Base-by-base conservation (phyloP, 2,113 vertebrate species). In the Micronycteris hirsuta region DNA sequence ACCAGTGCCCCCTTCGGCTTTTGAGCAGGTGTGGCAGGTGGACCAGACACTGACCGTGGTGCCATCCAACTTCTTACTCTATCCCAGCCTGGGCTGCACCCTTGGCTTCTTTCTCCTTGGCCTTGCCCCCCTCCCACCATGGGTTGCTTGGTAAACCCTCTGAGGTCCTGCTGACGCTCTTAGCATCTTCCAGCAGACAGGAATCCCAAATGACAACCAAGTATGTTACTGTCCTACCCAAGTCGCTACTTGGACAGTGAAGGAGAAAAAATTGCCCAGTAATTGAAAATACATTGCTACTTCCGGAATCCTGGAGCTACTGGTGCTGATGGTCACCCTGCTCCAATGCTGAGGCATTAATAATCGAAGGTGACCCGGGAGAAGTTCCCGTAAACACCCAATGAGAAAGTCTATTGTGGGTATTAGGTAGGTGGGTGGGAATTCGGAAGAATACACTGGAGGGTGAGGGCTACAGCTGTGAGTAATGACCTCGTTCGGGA, bases 241-340 rank as follows among this genome's bases (percentile, higher is more conserved):
- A 47, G 38, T 6, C 26, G n/a, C 36, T 45, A 16, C 71, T 45
- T n/a, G 36, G 49, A 68, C 47, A 12, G 38, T 31, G 73, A 49
- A 82, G 54, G 8, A 54, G 61, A 31, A 45, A 28, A 26, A 41
- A n/a, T 6, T 9, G 38, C n/a, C 20, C 16, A n/a, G 11, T 8
- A 1, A 2, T 28, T 36, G 7, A 47, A 52, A 47, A 38, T 1
- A 13, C 3, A 63, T 31, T 31, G 28, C 31, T 16, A 16, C 33
- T 93, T 74, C 41, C 26, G 24, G 58, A 68, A 45, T 33, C 41
- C 49, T 28, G 38, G 54, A 38, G 26, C 38, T 20, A 7, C 20
- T 1, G 3, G 41, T 38, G n/a, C 33, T 15, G 16, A 15, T 1
- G 3, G 33, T 1, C 33, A 16, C 11, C 5, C 9, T 10, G 1